Evolutionary conservation across 35 echinoderm and acorn worm genomes (phyloP).

Genomic region (Heliocidaris tuberculata): DNA sequence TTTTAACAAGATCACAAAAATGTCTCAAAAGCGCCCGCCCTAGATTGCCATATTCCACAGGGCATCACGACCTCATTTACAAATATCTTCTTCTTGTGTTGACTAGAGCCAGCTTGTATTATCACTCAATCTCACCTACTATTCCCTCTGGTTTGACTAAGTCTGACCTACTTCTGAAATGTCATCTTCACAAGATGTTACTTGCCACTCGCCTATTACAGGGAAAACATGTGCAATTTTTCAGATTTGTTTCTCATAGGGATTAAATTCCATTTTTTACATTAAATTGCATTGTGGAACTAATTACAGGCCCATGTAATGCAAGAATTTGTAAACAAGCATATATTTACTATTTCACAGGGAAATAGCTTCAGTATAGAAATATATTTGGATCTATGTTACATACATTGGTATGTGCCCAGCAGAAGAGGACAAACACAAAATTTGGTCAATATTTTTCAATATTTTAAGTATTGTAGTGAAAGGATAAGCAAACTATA

Average conservation of each 20-base stretch:
- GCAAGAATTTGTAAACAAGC: neutral
- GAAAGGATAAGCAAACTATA: too few species aligned
- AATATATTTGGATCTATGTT: too few species aligned
- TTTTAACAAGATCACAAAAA: neutral
- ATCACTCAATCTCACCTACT: neutral
- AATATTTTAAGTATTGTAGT: too few species aligned
- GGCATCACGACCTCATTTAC: neutral
- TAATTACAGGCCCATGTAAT: neutral
- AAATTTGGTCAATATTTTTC: too few species aligned
- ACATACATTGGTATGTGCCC: too few species aligned
- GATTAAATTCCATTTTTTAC: neutral
- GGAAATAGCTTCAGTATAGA: too few species aligned
- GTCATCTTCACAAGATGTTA: neutral
- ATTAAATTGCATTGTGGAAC: neutral
- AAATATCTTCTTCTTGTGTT: neutral
- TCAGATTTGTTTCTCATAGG: neutral
- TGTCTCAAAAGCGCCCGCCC: neutral
- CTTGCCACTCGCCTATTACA: neutral
- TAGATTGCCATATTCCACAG: neutral
- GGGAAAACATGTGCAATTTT: too few species aligned
- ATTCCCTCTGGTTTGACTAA: neutral
- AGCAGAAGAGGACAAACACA: too few species aligned
- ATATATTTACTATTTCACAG: neutral
- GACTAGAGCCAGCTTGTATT: neutral
- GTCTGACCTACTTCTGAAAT: constrained; percentile 2